phyloP scores from a whole-genome alignment of 2,113 vertebrate species.

The Protobothrops mucrosquamatus region DNA sequence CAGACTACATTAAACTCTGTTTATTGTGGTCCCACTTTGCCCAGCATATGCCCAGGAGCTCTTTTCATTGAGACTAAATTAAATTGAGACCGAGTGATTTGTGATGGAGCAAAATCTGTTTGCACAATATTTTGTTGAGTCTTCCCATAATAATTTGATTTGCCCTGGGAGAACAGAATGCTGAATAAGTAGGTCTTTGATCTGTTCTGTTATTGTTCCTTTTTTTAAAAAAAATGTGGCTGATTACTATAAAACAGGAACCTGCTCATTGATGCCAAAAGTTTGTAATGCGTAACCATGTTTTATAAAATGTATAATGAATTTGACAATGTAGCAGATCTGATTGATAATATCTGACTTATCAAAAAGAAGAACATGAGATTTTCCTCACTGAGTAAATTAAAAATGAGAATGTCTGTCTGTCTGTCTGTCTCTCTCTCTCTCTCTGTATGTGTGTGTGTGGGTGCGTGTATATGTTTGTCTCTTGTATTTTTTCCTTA shows the following conservation, averaged over 20 bases:
- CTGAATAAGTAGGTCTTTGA: background rate
- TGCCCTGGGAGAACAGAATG: background rate
- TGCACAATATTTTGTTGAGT: background rate
- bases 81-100: background rate
- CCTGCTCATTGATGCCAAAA: background rate
- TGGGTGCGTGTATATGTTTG: background rate
- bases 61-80: background rate
- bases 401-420: background rate
- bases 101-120: background rate
- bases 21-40: background rate
- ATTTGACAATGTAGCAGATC: background rate
- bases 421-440: too few relatives aligned
- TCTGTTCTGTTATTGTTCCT: background rate
- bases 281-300: background rate
- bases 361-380: background rate
- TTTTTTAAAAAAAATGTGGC: background rate
- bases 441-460: background rate
- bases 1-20: background rate
- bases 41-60: background rate
- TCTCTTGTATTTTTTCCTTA: background rate
- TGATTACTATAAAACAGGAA: background rate
- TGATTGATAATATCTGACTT: background rate
- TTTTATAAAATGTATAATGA: background rate
- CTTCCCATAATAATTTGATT: background rate
- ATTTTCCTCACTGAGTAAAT: background rate